A percentile compares a stretch with the other conserved stretches of the same genome.
These are phyloP conservation scores for Acanthaster planci DNA, from an alignment of 35 echinoderm and acorn worm species.

Conservation along the genomic window DNA sequence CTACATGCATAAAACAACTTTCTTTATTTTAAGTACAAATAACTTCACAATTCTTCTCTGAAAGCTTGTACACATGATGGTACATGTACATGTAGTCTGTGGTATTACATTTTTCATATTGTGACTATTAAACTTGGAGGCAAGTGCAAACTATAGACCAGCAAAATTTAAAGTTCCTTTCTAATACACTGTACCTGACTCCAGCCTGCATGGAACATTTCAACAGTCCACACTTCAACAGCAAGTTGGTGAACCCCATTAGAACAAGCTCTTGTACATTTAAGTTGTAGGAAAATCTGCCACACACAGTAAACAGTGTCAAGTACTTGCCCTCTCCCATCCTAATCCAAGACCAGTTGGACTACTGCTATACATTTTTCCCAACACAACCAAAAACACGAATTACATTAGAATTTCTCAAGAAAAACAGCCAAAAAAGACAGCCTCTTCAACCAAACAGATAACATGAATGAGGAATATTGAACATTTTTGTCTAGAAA, in stretches of 20 bases:
- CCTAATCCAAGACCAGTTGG: too few species aligned
- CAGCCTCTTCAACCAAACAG: not conserved
- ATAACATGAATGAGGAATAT: not conserved
- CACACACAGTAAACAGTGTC: constrained; percentile 16
- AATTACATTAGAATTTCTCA: not conserved
- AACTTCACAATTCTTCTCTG: too few species aligned
- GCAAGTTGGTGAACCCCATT: constrained; percentile 6
- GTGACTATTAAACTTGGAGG: not conserved
- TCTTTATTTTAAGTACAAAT: too few species aligned
- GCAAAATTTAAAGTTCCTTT: not conserved
- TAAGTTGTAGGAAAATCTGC: not conserved
- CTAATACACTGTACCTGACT: not conserved
- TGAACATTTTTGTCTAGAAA: not conserved
- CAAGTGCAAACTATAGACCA: not conserved
- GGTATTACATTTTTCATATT: too few species aligned
- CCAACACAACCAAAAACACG: not conserved
- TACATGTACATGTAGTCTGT: too few species aligned
- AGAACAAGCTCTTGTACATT: not conserved
- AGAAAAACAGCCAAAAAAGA: not conserved
- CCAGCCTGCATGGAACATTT: not conserved
- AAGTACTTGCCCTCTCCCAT: not conserved
- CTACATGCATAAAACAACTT: too few species aligned
- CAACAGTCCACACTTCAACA: not conserved
- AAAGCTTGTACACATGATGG: too few species aligned
- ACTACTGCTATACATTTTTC: not conserved